Evolutionary conservation across 1,140 invertebrate genomes (phyloP).

Genomic region (Bombus picipes): DNA sequence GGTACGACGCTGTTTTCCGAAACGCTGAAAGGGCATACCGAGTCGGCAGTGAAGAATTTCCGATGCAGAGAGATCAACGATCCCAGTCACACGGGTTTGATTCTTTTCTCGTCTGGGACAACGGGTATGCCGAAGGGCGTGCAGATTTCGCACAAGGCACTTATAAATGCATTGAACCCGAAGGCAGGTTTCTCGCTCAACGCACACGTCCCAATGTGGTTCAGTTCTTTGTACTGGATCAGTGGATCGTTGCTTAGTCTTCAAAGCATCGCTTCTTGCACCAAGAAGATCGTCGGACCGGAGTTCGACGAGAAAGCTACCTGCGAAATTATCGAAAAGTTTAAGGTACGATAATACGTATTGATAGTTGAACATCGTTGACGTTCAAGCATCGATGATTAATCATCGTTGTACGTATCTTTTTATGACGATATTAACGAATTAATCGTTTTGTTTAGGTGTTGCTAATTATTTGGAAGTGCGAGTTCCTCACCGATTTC

Average conservation of each 20-base stretch:
- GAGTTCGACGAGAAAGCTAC: conserved; percentile 83
- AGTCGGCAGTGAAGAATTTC: conserved; percentile 41
- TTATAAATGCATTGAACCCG: neutral
- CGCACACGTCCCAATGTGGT: conserved; percentile 44
- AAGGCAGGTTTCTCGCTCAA: neutral
- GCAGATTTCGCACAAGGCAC: conserved; percentile 84
- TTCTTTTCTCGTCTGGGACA: conserved; percentile 86
- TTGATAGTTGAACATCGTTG: too few relatives aligned
- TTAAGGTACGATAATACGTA: conserved; percentile 61
- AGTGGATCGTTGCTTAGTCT: conserved; percentile 41
- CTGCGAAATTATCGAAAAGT: conserved; percentile 81
- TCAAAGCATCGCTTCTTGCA: conserved; percentile 69
- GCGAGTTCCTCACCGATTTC: too few relatives aligned
- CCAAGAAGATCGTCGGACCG: conserved; percentile 79
- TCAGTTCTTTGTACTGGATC: conserved; percentile 74
- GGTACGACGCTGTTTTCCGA: conserved; percentile 28
- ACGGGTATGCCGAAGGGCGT: conserved; percentile 90
- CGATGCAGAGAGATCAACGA: conserved; percentile 35
- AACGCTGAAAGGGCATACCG: conserved; percentile 16
- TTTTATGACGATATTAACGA: neutral
- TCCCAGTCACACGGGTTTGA: conserved; percentile 57
- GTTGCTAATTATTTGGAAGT: too few relatives aligned
- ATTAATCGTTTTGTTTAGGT: neutral
- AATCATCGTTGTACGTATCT: neutral
- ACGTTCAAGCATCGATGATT: too few relatives aligned